phyloP scores from a whole-genome alignment of 2,113 vertebrate species.

The Oxyruncus cristatus region DNA sequence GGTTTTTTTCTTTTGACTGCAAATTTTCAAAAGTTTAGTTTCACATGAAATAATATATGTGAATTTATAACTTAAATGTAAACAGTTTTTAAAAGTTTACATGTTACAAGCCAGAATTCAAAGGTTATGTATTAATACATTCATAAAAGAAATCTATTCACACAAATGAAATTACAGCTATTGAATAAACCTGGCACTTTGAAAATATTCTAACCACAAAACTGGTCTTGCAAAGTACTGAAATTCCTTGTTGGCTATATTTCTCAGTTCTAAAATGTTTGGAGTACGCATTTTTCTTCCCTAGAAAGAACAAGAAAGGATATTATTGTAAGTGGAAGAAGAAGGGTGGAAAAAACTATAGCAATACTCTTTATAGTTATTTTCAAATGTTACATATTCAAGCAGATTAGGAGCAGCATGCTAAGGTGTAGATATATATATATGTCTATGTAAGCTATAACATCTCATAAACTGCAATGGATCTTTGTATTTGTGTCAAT shows the following conservation, averaged over 20 bases:
- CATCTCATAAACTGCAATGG: neutral
- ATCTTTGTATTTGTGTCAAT: neutral
- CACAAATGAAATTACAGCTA: neutral
- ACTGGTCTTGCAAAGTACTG: neutral
- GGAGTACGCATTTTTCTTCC: neutral
- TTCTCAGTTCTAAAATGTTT: neutral
- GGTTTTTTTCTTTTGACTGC: fast-evolving
- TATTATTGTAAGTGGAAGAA: neutral
- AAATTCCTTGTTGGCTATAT: neutral
- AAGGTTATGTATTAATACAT: neutral
- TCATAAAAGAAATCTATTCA: neutral
- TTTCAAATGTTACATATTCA: neutral
- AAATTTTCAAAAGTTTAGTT: neutral
- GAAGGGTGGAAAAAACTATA: neutral
- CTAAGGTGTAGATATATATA: neutral
- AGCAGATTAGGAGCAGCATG: neutral
- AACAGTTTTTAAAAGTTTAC: neutral
- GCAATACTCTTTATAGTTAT: neutral
- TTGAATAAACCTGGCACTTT: neutral
- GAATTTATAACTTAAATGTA: neutral
- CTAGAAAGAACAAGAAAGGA: neutral
- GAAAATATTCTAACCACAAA: neutral
- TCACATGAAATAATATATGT: neutral
- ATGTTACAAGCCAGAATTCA: neutral
- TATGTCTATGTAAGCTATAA: neutral